A percentile compares a stretch with the other conserved stretches of the same genome.
Evolutionary conservation across 2,888 invertebrate species (phyloP).

Genomic region (Drepana falcataria): DNA sequence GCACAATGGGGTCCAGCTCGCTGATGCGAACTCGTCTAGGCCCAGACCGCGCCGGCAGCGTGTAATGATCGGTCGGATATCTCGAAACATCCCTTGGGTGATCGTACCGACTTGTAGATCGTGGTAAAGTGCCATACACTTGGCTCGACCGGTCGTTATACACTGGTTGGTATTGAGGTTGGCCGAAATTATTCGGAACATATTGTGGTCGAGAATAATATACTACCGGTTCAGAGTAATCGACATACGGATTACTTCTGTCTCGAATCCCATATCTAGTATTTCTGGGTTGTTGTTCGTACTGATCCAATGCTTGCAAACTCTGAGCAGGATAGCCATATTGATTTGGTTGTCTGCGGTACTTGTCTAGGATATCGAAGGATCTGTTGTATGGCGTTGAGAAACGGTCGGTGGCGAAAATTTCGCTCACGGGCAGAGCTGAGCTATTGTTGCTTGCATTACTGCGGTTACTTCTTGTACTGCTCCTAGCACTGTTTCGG

Average conservation of each 20-base stretch:
- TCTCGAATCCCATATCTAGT: slow-evolving; percentile 30
- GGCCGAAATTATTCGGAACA: slow-evolving; percentile 9
- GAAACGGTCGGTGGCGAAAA: slow-evolving; percentile 67
- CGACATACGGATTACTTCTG: slow-evolving; percentile 49
- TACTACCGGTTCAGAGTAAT: slow-evolving; percentile 41
- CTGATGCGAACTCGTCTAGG: slow-evolving; percentile 68
- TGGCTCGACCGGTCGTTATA: slow-evolving; percentile 43
- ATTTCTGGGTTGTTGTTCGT: slow-evolving; percentile 40
- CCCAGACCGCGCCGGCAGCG: slow-evolving; percentile 52
- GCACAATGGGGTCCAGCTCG: slow-evolving; percentile 55
- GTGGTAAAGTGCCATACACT: slow-evolving; percentile 52
- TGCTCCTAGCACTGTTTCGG: slow-evolving; percentile 59
- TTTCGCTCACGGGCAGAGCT: slow-evolving; percentile 60
- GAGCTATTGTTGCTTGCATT: slow-evolving; percentile 50
- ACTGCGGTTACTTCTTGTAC: slow-evolving; percentile 61
- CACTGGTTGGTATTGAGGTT: slow-evolving; percentile 39
- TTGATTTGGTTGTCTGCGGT: slow-evolving; percentile 53
- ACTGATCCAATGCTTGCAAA: slow-evolving; percentile 57
- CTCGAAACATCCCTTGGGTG: slow-evolving; percentile 27
- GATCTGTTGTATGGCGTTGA: slow-evolving; percentile 58
- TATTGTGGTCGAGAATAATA: slow-evolving; percentile 30
- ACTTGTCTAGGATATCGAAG: slow-evolving; percentile 62
- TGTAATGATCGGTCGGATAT: slow-evolving; percentile 44
- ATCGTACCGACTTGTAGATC: slow-evolving; percentile 32
- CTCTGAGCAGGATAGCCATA: slow-evolving; percentile 66